phyloP scores from a whole-genome alignment of 2,113 vertebrate genomes.

The Sardina pilchardus region DNA sequence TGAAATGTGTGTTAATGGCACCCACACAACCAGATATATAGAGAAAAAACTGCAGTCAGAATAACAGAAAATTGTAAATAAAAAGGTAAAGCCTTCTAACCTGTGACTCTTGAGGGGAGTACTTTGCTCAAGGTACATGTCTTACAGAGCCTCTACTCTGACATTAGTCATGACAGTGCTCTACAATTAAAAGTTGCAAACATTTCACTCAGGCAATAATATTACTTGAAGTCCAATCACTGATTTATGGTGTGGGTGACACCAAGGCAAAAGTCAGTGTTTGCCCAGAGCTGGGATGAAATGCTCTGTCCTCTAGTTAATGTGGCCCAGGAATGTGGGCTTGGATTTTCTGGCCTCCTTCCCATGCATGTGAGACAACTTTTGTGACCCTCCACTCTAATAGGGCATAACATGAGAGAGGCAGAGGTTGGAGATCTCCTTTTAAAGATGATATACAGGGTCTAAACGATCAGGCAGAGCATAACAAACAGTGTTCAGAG shows the following conservation, averaged over 20 bases:
- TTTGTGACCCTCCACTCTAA: background rate
- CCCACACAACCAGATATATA: conserved; percentile 7
- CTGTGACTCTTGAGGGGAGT: background rate
- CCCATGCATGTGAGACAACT: background rate
- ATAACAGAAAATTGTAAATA: background rate
- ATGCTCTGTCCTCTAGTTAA: conserved; percentile 45
- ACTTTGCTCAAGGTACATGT: conserved; percentile 37
- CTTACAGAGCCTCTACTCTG: conserved; percentile 25
- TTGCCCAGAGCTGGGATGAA: conserved; percentile 27
- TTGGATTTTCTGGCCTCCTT: background rate
- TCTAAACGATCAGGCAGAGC: background rate
- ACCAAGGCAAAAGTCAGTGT: conserved; percentile 29
- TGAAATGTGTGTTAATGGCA: conserved; percentile 39
- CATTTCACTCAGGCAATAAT: conserved; percentile 43
- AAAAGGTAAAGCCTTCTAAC: conserved; percentile 21
- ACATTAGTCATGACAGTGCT: conserved; percentile 29
- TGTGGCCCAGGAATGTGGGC: conserved; percentile 41
- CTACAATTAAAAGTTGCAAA: conserved; percentile 42
- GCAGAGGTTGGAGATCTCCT: background rate
- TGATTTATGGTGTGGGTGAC: conserved; percentile 48
- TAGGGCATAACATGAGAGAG: conserved; percentile 1
- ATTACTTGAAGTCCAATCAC: conserved; percentile 32
- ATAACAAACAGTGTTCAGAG: background rate
- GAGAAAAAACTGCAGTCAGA: conserved; percentile 25
- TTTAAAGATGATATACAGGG: conserved; percentile 15